Percentiles rank a stretch among this genome's conserved stretches.
phyloP scores from a whole-genome alignment of 2,113 vertebrate species.

The Apus apus region DNA sequence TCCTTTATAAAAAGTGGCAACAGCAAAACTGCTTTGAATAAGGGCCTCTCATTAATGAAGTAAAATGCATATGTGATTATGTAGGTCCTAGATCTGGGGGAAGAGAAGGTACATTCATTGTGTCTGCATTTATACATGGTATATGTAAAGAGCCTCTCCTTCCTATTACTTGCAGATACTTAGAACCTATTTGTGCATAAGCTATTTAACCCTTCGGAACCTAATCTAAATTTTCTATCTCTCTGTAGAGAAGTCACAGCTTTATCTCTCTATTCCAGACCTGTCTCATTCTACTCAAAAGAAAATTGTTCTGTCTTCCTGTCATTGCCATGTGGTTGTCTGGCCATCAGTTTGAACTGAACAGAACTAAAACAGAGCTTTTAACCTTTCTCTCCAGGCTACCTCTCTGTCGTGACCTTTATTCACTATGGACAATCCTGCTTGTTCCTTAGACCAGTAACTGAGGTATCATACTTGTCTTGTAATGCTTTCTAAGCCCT shows the following conservation, averaged over 20 bases:
- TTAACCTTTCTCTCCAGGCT: not conserved
- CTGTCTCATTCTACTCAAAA: not conserved
- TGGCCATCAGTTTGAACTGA: not conserved
- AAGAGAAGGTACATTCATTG: not conserved
- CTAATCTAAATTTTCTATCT: not conserved
- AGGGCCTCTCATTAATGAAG: not conserved
- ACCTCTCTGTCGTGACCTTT: not conserved
- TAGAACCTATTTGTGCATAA: not conserved
- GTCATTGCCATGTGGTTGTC: not conserved
- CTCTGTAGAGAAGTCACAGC: not conserved
- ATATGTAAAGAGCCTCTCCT: not conserved
- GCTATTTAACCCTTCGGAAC: not conserved
- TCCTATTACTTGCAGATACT: not conserved
- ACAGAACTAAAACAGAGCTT: not conserved
- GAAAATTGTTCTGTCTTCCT: not conserved
- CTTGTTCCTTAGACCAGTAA: not conserved
- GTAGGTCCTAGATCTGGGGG: not conserved
- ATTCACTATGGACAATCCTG: not conserved
- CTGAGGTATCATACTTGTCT: not conserved
- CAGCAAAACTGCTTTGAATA: not conserved
- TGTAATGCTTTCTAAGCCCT: not conserved
- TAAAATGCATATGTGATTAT: not conserved
- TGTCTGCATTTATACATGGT: not conserved
- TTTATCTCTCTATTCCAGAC: slow-evolving; percentile 12
- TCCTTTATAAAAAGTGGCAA: not conserved